phyloP scores from a whole-genome alignment of 2,888 invertebrate species.

The Papilio demoleus region DNA sequence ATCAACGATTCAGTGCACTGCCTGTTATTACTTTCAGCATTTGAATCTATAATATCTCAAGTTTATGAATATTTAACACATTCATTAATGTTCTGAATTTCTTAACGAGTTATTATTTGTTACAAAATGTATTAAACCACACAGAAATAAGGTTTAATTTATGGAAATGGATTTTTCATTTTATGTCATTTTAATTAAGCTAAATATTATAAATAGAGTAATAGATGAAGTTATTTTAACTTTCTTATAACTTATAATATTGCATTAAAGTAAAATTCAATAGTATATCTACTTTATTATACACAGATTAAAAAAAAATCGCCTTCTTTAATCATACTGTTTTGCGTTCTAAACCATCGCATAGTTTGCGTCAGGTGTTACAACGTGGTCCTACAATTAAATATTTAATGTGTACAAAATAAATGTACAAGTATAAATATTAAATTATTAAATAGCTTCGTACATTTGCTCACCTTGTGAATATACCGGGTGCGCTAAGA shows the following conservation, averaged over 20 bases:
- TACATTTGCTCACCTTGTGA: constrained; percentile 36
- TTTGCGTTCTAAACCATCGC: too few species aligned
- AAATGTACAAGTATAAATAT: neutral
- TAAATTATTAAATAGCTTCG: constrained; percentile 16
- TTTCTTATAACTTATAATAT: too few species aligned
- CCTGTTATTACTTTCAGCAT: constrained; percentile 28
- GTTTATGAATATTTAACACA: constrained; percentile 18
- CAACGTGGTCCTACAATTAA: neutral
- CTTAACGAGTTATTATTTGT: neutral
- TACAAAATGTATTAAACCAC: neutral
- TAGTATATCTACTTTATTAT: too few species aligned
- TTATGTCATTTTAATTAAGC: too few species aligned
- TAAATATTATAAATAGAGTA: too few species aligned
- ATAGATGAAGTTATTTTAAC: too few species aligned
- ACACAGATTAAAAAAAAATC: too few species aligned
- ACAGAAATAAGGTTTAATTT: neutral
- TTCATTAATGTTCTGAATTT: neutral
- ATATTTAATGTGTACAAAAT: neutral
- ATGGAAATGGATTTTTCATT: neutral
- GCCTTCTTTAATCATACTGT: too few species aligned
- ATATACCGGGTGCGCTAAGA: constrained; percentile 29
- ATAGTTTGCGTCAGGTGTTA: too few species aligned
- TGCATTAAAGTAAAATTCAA: too few species aligned
- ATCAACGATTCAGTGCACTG: constrained; percentile 32
- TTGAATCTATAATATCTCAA: constrained; percentile 18